These are phyloP conservation scores for Drosophila subpulchrella DNA, from an alignment of 1,140 invertebrate genomes.

Conservation along the genomic window DNA sequence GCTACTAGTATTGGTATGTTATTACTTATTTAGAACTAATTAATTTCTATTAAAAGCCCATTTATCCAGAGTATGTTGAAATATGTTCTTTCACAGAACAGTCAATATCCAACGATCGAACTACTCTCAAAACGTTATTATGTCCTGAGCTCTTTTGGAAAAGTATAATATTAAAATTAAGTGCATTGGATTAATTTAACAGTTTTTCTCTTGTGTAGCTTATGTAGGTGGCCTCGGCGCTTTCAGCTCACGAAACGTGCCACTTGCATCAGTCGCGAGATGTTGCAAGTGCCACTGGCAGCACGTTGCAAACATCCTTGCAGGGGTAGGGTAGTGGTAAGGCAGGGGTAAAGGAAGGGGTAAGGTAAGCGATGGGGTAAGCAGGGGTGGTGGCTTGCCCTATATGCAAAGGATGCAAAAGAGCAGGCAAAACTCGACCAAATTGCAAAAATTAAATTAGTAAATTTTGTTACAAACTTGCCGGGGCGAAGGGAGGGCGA, in stretches of 20 bases:
- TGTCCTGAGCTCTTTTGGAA: neutral
- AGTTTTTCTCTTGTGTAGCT: conserved; percentile 37
- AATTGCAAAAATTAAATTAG: conserved; percentile 78
- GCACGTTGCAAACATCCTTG: conserved; percentile 48
- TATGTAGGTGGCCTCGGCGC: conserved; percentile 41
- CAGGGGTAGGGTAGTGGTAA: neutral
- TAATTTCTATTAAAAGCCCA: no score
- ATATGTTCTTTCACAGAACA: neutral
- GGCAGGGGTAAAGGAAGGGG: no score
- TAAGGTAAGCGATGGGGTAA: neutral
- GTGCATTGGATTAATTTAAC: neutral
- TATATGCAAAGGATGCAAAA: conserved; percentile 48
- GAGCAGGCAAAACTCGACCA: conserved; percentile 54
- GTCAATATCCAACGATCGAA: neutral
- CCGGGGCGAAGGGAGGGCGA: conserved; percentile 8
- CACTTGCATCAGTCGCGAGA: conserved; percentile 51
- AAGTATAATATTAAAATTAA: neutral
- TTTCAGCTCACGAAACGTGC: conserved; percentile 56
- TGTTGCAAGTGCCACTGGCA: conserved; percentile 53
- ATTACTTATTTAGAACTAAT: no score
- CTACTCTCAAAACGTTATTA: neutral
- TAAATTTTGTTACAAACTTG: conserved; percentile 77
- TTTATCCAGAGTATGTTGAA: no score
- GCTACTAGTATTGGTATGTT: neutral
- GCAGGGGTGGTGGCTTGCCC: conserved; percentile 22